Percentiles rank a stretch among this genome's conserved stretches.
phyloP scores from a whole-genome alignment of 1,140 invertebrate species.

The Melanaphis sacchari region DNA sequence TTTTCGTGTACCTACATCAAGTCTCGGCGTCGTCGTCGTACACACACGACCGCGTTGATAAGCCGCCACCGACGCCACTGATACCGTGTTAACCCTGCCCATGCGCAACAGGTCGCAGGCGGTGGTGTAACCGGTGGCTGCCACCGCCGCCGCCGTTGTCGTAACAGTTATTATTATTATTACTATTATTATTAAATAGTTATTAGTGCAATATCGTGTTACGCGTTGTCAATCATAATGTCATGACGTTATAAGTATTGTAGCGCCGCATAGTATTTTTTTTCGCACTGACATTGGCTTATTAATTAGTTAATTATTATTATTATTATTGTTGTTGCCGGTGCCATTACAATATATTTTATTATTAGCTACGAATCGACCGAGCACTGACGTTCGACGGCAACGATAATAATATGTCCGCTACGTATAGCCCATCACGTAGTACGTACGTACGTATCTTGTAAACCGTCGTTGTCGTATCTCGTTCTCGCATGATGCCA shows the following conservation, averaged over 20 bases:
- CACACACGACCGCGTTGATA: conserved; percentile 24
- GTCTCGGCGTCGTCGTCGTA: too few species aligned
- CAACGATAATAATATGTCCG: background rate
- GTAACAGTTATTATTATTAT: background rate
- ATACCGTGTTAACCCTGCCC: background rate
- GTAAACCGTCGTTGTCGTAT: background rate
- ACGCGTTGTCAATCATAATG: background rate
- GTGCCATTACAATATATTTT: background rate
- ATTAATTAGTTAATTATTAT: background rate
- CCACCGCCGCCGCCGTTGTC: background rate
- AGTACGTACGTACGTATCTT: background rate
- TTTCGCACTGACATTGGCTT: background rate
- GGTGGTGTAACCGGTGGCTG: background rate
- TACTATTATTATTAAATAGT: background rate
- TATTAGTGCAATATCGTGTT: background rate
- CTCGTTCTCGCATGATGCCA: background rate
- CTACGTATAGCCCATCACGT: background rate
- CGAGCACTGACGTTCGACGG: background rate
- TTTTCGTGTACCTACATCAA: too few species aligned
- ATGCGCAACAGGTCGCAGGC: background rate
- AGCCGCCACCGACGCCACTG: background rate
- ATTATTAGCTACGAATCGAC: background rate
- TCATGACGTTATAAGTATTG: too few species aligned
- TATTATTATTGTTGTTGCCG: background rate
- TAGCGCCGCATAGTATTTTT: background rate